phyloP scores from a whole-genome alignment of 2,888 invertebrate species.

The Odontocerum albicorne region DNA sequence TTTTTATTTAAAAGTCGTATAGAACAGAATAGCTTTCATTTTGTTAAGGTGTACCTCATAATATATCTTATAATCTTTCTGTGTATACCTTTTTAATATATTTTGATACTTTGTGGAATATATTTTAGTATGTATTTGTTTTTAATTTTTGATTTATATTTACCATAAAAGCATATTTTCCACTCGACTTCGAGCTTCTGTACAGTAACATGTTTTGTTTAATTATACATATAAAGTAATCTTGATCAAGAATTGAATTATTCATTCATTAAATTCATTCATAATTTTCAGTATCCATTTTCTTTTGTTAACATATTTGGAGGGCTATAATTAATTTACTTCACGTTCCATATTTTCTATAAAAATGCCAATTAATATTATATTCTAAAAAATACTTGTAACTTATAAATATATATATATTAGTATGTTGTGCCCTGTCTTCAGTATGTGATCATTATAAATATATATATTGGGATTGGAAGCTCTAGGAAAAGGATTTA shows the following conservation, averaged over 20 bases:
- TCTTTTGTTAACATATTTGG: conserved; percentile 7
- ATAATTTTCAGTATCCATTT: conserved; percentile 22
- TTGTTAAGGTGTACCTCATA: conserved; percentile 13
- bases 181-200: conserved; percentile 5
- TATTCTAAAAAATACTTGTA: conserved; percentile 35
- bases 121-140: conserved; percentile 37
- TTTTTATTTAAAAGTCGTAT: conserved; percentile 7
- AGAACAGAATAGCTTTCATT: conserved; percentile 5
- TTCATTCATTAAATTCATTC: conserved; percentile 11
- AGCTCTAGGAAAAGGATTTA: conserved; percentile 41
- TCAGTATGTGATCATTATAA: conserved; percentile 29
- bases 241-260: conserved; percentile 12
- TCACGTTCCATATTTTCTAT: conserved; percentile 31
- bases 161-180: conserved; percentile 9
- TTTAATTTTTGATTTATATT: conserved; percentile 25
- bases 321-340: conserved; percentile 19
- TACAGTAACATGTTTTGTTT: conserved; percentile 15
- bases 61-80: conserved; percentile 34
- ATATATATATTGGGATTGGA: conserved; percentile 24
- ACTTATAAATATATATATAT: conserved; percentile 16
- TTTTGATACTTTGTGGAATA: conserved; percentile 61
- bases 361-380: conserved; percentile 35
- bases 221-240: conserved; percentile 17
- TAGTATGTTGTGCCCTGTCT: conserved; percentile 30
- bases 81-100: conserved; percentile 60